phyloP scores from a whole-genome alignment of 2,797 vertebrate species.

The Podargus strigoides region DNA sequence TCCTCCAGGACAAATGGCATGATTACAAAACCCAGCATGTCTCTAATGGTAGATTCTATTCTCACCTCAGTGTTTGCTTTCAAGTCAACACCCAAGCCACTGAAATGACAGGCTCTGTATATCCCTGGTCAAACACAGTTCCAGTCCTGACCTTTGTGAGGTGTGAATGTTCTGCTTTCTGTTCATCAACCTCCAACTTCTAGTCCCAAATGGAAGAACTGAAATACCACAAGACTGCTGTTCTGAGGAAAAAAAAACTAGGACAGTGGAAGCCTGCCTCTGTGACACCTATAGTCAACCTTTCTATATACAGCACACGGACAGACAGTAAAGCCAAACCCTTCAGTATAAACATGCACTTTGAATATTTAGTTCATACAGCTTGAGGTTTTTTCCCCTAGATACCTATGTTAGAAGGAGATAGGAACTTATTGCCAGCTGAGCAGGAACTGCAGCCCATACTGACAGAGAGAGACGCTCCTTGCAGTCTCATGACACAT shows the following conservation, averaged over 20 bases:
- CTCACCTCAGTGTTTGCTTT: neutral
- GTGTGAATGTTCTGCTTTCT: neutral
- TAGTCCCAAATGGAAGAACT: neutral
- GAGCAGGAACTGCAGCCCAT: neutral
- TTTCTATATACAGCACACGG: rapidly evolving
- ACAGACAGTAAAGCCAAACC: neutral
- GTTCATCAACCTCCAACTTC: neutral
- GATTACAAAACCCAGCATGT: neutral
- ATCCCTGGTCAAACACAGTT: neutral
- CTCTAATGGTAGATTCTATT: neutral
- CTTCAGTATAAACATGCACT: neutral
- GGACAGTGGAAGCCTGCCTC: neutral
- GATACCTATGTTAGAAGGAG: rapidly evolving
- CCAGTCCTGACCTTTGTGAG: neutral
- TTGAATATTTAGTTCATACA: neutral
- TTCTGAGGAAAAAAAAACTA: neutral
- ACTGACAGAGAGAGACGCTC: neutral
- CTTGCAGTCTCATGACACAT: neutral
- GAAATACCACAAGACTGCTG: neutral
- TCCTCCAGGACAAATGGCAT: neutral
- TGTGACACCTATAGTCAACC: neutral
- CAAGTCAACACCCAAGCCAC: neutral
- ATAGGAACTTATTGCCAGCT: neutral
- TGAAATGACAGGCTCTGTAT: neutral
- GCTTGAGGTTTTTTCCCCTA: neutral